Evolutionary conservation across 1,140 invertebrate species (phyloP).

Genomic region (Triops cancriformis): DNA sequence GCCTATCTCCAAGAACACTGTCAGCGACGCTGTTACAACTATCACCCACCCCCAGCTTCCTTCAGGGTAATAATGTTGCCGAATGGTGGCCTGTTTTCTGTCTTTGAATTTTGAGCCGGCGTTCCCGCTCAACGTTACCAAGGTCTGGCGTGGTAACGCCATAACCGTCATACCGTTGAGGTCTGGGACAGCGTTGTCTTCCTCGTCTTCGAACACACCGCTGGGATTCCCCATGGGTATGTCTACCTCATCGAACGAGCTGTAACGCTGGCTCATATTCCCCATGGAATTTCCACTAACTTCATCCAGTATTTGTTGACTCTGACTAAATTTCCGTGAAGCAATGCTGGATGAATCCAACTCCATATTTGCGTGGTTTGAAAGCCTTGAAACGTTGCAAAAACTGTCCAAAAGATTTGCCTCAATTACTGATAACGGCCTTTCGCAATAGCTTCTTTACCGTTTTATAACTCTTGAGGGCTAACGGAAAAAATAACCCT

Average conservation of each 20-base stretch:
- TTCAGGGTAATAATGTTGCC: slow-evolving; percentile 66
- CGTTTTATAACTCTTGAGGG: no score
- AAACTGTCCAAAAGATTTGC: not conserved
- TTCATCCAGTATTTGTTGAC: not conserved
- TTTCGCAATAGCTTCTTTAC: not conserved
- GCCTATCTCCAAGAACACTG: slow-evolving; percentile 54
- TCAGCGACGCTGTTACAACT: slow-evolving; percentile 48
- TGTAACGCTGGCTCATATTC: not conserved
- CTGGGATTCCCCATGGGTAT: slow-evolving; percentile 1
- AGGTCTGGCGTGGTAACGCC: not conserved
- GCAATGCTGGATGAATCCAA: not conserved
- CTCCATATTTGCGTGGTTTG: not conserved
- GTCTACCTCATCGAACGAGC: not conserved
- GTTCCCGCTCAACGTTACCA: not conserved
- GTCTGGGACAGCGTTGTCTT: not conserved
- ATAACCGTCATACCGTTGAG: not conserved
- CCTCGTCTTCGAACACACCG: not conserved
- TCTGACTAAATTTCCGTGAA: not conserved
- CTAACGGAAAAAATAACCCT: no score
- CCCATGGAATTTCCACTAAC: not conserved
- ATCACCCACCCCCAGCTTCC: slow-evolving; percentile 67
- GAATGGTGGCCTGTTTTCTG: slow-evolving; percentile 44
- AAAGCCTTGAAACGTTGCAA: not conserved
- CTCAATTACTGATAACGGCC: not conserved
- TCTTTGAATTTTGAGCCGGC: slow-evolving; percentile 14